A percentile compares a stretch with the other conserved stretches of the same genome.
Evolutionary conservation across 2,113 vertebrate genomes (phyloP).

Genomic region (Sebastes fasciatus): DNA sequence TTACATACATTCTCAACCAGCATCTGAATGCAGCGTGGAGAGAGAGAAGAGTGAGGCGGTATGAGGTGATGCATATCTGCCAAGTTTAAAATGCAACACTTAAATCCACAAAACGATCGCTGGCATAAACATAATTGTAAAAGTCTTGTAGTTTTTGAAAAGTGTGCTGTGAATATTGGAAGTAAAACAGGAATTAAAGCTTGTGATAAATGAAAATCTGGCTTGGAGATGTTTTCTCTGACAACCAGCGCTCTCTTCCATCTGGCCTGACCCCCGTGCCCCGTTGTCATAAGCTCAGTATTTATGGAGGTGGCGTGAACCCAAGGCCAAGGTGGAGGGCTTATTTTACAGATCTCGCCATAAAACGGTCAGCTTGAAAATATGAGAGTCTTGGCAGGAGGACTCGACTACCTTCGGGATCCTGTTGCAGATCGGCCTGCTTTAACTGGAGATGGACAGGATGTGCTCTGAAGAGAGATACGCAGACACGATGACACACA

Average conservation of each 20-base stretch:
- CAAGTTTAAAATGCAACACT: conserved; percentile 30
- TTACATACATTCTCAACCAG: conserved; percentile 72
- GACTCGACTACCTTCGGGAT: conserved; percentile 74
- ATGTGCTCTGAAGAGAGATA: conserved; percentile 70
- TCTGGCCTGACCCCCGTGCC: conserved; percentile 34
- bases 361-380: conserved; percentile 86
- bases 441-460: conserved; percentile 75
- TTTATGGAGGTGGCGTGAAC: conserved; percentile 76
- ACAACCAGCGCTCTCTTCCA: neutral
- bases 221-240: conserved; percentile 40
- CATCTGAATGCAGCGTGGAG: conserved; percentile 43
- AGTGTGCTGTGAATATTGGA: neutral
- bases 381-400: conserved; percentile 76
- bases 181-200: neutral
- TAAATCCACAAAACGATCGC: conserved; percentile 14
- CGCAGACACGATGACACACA: neutral
- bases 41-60: conserved; percentile 8
- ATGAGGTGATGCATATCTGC: conserved; percentile 1
- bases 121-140: neutral
- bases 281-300: conserved; percentile 60
- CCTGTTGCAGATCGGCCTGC: conserved; percentile 72
- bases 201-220: conserved; percentile 4
- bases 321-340: conserved; percentile 61
- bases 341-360: conserved; percentile 81
- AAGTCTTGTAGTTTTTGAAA: neutral